Evolutionary conservation across 1,140 invertebrate genomes (phyloP).

Genomic region (Formica exsecta): DNA sequence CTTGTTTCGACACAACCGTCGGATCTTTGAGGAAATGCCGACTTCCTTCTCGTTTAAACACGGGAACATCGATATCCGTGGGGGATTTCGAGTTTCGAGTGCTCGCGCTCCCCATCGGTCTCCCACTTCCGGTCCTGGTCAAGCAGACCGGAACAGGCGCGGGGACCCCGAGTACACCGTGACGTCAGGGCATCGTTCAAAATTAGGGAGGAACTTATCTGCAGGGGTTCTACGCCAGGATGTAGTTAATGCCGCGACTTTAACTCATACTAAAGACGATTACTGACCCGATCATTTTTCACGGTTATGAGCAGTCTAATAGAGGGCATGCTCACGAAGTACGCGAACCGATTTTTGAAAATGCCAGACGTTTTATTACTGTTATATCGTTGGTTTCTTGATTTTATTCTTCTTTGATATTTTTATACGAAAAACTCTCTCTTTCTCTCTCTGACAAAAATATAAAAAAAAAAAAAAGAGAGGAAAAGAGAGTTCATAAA

Average conservation of each 20-base stretch:
- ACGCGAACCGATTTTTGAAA: constrained; percentile 29
- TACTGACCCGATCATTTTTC: constrained; percentile 79
- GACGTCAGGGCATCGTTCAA: constrained; percentile 73
- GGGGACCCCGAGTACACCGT: constrained; percentile 67
- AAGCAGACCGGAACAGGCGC: constrained; percentile 79
- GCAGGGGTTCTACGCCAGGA: constrained; percentile 81
- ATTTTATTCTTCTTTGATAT: background rate
- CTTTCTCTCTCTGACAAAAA: background rate
- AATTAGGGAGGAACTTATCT: constrained; percentile 79
- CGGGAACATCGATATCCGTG: constrained; percentile 70
- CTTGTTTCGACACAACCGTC: constrained; percentile 42
- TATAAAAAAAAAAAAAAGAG: background rate
- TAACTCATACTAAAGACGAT: constrained; percentile 78
- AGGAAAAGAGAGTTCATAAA: background rate
- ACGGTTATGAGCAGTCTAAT: constrained; percentile 74
- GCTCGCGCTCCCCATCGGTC: constrained; percentile 64
- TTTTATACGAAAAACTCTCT: background rate
- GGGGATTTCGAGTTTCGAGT: constrained; percentile 70
- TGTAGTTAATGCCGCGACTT: constrained; percentile 80
- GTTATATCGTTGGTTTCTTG: background rate
- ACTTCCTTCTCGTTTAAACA: constrained; percentile 70
- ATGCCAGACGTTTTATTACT: background rate
- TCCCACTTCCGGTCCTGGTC: constrained; percentile 78
- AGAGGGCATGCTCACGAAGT: constrained; percentile 7
- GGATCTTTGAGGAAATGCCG: constrained; percentile 52